A percentile compares a stretch with the other conserved stretches of the same genome.
Evolutionary conservation across 2,113 vertebrate species (phyloP).

Genomic region (Tylochromis polylepis): DNA sequence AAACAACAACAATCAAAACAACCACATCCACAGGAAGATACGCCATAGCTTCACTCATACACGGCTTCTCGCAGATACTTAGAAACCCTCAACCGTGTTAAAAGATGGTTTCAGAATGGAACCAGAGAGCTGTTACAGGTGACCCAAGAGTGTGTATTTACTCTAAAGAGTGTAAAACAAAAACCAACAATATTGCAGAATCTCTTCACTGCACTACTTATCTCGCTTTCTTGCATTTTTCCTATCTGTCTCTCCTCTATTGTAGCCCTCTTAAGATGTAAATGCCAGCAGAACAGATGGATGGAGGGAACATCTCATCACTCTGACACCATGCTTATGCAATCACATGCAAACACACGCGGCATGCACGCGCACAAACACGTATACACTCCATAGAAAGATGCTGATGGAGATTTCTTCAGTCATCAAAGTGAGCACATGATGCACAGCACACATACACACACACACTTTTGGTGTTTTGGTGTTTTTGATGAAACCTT

Average conservation of each 20-base stretch:
- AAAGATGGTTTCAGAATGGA: neutral
- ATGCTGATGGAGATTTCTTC: constrained; percentile 41
- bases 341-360: constrained; percentile 29
- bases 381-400: neutral
- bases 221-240: neutral
- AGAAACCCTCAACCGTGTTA: neutral
- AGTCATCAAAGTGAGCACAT: constrained; percentile 35
- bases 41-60: neutral
- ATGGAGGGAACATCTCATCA: constrained; percentile 58
- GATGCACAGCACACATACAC: neutral
- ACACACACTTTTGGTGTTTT: constrained; percentile 35
- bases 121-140: neutral
- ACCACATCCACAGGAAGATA: constrained; percentile 44
- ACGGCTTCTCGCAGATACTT: neutral
- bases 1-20: neutral
- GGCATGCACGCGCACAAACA: neutral
- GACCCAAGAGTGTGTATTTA: neutral
- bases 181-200: neutral
- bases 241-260: constrained; percentile 10
- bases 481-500: constrained; percentile 51
- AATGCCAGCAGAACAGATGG: constrained; percentile 69
- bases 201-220: neutral
- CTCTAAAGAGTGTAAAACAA: neutral
- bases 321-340: constrained; percentile 59
- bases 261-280: constrained; percentile 45